phyloP scores from a whole-genome alignment of 2,113 vertebrate genomes.

The Colistium nudipinnis region DNA sequence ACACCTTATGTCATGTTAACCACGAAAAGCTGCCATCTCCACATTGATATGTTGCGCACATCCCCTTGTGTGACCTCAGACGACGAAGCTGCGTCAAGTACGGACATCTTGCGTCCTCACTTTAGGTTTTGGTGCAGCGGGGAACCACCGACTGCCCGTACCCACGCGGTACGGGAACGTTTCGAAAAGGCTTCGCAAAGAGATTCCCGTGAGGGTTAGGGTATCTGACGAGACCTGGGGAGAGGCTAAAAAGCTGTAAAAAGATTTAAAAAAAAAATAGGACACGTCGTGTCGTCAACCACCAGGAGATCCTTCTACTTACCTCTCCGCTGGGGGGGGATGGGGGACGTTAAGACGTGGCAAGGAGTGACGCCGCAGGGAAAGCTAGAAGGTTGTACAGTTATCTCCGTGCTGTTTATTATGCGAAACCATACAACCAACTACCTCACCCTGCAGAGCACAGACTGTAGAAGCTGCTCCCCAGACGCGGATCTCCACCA shows the following conservation, averaged over 20 bases:
- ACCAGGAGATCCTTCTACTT: constrained; percentile 59
- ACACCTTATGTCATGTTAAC: no score
- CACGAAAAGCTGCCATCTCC: background rate
- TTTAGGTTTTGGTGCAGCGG: no score
- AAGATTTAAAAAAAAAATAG: no score
- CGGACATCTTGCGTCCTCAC: no score
- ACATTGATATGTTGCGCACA: background rate
- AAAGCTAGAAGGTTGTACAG: constrained; percentile 89
- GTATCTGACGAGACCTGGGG: constrained; percentile 25
- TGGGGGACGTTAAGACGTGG: constrained; percentile 56
- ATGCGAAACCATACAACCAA: constrained; percentile 89
- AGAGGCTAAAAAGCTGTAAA: constrained; percentile 43
- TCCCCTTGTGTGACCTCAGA: background rate
- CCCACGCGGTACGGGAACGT: constrained; percentile 12
- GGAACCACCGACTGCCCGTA: constrained; percentile 14
- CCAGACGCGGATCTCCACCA: constrained; percentile 63
- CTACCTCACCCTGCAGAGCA: constrained; percentile 86
- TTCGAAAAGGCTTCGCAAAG: constrained; percentile 14
- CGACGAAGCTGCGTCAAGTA: constrained; percentile 6
- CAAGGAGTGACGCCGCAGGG: constrained; percentile 82
- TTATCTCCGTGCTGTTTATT: constrained; percentile 86
- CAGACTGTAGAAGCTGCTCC: constrained; percentile 69
- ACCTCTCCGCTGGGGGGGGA: constrained; percentile 67
- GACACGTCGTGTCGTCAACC: constrained; percentile 53
- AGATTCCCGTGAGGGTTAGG: constrained; percentile 22